phyloP scores from a whole-genome alignment of 2,113 vertebrate genomes.

The Chloroceryle aenea region DNA sequence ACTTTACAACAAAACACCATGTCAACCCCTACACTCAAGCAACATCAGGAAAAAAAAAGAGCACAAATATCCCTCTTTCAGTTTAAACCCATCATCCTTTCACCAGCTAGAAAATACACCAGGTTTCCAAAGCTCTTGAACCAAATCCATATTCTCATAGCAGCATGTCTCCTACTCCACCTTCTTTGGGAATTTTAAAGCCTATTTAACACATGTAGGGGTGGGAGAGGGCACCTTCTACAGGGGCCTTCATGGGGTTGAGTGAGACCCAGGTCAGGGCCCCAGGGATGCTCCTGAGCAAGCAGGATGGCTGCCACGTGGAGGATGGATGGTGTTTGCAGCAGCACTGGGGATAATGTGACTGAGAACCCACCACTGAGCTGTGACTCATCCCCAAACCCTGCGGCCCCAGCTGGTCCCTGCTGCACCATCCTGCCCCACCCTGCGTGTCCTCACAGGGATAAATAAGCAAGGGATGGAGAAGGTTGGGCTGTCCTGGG shows the following conservation, averaged over 20 bases:
- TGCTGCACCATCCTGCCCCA: background rate
- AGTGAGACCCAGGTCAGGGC: rapidly evolving
- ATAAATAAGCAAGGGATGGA: rapidly evolving
- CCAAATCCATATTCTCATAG: background rate
- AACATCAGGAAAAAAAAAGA: background rate
- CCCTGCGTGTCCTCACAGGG: background rate
- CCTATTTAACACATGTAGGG: rapidly evolving
- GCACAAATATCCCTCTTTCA: background rate
- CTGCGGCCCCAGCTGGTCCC: background rate
- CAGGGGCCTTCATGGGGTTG: background rate
- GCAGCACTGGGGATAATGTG: background rate
- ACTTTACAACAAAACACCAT: rapidly evolving
- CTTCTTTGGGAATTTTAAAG: background rate
- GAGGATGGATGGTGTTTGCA: background rate
- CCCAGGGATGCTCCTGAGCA: background rate
- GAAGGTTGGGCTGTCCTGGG: rapidly evolving
- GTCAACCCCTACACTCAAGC: background rate
- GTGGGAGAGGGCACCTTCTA: background rate
- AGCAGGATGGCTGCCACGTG: rapidly evolving
- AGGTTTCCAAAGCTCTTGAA: background rate
- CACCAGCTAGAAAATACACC: background rate
- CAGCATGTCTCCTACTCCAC: background rate
- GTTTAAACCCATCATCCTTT: background rate
- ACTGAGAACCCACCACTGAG: background rate
- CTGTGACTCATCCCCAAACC: background rate